Base-by-base conservation (phyloP, 2,797 vertebrate species). In the Champsocephalus esox region DNA sequence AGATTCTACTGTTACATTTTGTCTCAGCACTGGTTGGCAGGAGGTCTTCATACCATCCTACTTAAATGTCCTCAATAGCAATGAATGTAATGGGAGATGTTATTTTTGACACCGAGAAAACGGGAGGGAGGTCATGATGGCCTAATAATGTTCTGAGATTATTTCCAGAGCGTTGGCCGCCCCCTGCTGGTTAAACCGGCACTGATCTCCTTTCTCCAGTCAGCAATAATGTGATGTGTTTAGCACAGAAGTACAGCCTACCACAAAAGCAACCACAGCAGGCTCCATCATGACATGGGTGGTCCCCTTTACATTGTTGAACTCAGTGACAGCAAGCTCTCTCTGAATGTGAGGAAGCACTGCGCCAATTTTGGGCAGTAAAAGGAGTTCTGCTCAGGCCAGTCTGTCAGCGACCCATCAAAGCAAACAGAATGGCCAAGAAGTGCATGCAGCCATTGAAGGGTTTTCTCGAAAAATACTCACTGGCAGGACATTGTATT, bases 71-170 rank as follows among this genome's bases (percentile, higher is more conserved):
- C 79, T 85, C 79, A 71, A 75, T 77, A 88, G 86, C 86, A 84
- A 82, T 89, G 89, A 87, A 91, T 79, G 92, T 93, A 92, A 93
- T 62, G 32, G 79, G 89, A 93, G 87, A 90, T 93, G 90, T 93
- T 93, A 89, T 93, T 93, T 93, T 90, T 93, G 89, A 92, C 92
- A 92, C 89, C 55, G 77, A 89, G 87, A 91, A 91, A 84, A 84
- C 12, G 54, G 80, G 83, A 85, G 87, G 88, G 77, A 81, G 74
- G 77, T 84, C 85, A 76, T 48, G 70, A 68, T 82, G 81, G 83
- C 81, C 73, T 72, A 74, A 74, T 83, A 84, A 86, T 44, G 38
- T 54, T 75, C 70, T 66, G 65, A 80, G 73, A 82, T 60, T 81
- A 68, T 91, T 84, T 83, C 70, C 82, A 90, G 72, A 77, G 86